These are phyloP conservation scores for Griposia aprilina DNA, from an alignment of 2,888 invertebrate genomes.

Conservation along the genomic window DNA sequence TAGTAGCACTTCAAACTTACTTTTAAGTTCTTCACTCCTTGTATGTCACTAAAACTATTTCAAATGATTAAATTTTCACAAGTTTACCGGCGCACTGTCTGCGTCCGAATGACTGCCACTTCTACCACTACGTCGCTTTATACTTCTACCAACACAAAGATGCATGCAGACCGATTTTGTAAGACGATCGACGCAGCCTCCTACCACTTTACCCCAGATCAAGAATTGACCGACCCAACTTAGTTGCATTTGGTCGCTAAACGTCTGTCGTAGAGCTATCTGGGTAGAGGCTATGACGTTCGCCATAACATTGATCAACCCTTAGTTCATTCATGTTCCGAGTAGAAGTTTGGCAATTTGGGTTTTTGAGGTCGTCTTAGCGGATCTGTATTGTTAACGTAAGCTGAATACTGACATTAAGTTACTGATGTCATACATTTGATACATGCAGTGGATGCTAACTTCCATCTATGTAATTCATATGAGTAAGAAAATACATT, in stretches of 20 bases:
- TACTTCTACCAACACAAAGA: conserved; percentile 89
- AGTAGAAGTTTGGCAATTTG: conserved; percentile 85
- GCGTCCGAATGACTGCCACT: conserved; percentile 87
- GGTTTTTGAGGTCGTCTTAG: conserved; percentile 83
- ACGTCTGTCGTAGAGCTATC: conserved; percentile 44
- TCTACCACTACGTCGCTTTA: conserved; percentile 87
- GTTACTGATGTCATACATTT: conserved; percentile 56
- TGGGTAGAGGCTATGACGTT: conserved; percentile 85
- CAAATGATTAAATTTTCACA: conserved; percentile 78
- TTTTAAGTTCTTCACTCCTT: conserved; percentile 78
- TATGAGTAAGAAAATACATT: neutral
- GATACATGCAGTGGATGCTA: conserved; percentile 51
- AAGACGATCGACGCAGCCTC: conserved; percentile 84
- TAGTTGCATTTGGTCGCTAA: conserved; percentile 52
- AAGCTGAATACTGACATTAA: conserved; percentile 57
- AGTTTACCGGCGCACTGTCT: conserved; percentile 87
- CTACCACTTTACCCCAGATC: conserved; percentile 78
- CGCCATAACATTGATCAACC: conserved; percentile 87
- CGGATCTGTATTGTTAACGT: conserved; percentile 80
- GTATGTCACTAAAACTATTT: conserved; percentile 78
- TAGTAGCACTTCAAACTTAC: conserved; percentile 80
- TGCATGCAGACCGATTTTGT: conserved; percentile 88
- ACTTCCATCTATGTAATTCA: conserved; percentile 8
- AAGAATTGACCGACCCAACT: conserved; percentile 55
- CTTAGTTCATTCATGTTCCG: conserved; percentile 86